Evolutionary conservation across 2,888 invertebrate species (phyloP).

Genomic region (Amphipoea lucens): DNA sequence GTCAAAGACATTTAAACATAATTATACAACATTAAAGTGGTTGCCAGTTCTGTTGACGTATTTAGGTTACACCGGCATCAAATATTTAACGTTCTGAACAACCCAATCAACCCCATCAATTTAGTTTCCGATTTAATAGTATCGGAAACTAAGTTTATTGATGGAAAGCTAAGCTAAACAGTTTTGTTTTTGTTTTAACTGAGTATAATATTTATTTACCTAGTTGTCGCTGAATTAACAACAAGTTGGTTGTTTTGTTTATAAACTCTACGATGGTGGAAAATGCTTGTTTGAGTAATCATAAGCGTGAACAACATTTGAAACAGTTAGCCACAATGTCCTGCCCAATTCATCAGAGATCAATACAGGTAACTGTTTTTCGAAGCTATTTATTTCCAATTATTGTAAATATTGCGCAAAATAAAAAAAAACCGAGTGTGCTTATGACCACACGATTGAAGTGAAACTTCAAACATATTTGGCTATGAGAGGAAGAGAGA

Average conservation of each 20-base stretch:
- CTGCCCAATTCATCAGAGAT: background rate
- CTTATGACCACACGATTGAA: too few species aligned
- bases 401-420: too few species aligned
- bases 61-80: slow-evolving; percentile 25
- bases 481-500: too few species aligned
- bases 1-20: background rate
- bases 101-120: background rate
- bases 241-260: background rate
- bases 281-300: background rate
- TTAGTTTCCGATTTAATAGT: background rate
- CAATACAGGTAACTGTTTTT: background rate
- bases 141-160: slow-evolving; percentile 7
- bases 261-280: background rate
- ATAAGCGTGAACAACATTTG: background rate
- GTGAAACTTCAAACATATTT: too few species aligned
- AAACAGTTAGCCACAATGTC: background rate
- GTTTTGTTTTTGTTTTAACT: slow-evolving; percentile 11
- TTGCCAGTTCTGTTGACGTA: slow-evolving; percentile 15
- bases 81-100: slow-evolving; percentile 34
- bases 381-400: too few species aligned
- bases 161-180: background rate
- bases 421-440: too few species aligned
- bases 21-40: background rate
- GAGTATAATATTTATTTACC: slow-evolving; percentile 15
- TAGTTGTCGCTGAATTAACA: background rate